phyloP scores from a whole-genome alignment of 1,140 invertebrate species.

The Philopotamus ludificatus region DNA sequence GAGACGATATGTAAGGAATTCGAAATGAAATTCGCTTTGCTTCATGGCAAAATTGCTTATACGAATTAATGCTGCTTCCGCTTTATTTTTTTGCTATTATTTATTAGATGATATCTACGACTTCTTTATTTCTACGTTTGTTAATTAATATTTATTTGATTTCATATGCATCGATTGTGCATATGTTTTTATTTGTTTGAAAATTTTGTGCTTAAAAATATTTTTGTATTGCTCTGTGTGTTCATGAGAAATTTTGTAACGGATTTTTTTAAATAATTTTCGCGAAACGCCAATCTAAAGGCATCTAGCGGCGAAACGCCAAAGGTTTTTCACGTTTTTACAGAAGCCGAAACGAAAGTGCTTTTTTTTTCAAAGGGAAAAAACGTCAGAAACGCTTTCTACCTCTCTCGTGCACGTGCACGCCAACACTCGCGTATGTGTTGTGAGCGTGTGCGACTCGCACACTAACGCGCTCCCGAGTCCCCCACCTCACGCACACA shows the following conservation, averaged over 20 bases:
- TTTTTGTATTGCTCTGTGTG: no score
- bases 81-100: no score
- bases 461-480: conserved; percentile 10
- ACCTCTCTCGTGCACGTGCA: conserved; percentile 3
- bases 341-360: conserved; percentile 39
- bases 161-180: no score
- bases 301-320: conserved; percentile 37
- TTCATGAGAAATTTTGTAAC: not conserved
- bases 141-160: no score
- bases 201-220: no score
- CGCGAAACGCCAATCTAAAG: conserved; percentile 1
- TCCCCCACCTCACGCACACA: not conserved
- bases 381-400: conserved; percentile 32
- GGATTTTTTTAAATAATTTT: conserved; percentile 13
- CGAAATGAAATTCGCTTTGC: no score
- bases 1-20: no score
- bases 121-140: no score
- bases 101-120: no score
- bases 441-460: conserved; percentile 7
- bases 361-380: conserved; percentile 42
- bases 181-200: no score
- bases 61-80: no score
- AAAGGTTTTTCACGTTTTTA: conserved; percentile 40
- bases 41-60: no score
- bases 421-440: not conserved